Evolutionary conservation across 1,140 invertebrate genomes (phyloP).

Genomic region (Antheraea mylitta): DNA sequence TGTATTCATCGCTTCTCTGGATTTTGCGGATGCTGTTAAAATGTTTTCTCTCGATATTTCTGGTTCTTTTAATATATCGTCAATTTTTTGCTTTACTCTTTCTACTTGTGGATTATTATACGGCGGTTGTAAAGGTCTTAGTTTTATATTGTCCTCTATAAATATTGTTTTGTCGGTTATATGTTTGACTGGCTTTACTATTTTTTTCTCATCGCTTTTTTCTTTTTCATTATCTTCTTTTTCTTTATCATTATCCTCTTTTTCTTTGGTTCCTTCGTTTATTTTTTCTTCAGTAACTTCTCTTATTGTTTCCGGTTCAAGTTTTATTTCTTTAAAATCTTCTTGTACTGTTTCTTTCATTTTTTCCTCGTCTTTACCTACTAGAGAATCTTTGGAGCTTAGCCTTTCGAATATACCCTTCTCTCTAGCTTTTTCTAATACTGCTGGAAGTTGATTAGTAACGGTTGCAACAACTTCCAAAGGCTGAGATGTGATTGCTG

Average conservation of each 20-base stretch:
- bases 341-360: conserved; percentile 25
- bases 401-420: conserved; percentile 71
- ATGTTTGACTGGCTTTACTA: conserved; percentile 49
- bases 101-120: conserved; percentile 73
- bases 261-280: conserved; percentile 4
- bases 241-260: conserved; percentile 42
- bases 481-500: conserved; percentile 76
- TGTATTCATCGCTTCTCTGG: conserved; percentile 41
- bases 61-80: conserved; percentile 69
- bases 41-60: conserved; percentile 71
- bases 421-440: conserved; percentile 75
- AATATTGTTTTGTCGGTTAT: conserved; percentile 40
- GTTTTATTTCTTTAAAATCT: conserved; percentile 18
- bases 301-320: not conserved
- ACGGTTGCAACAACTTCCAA: conserved; percentile 75
- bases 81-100: conserved; percentile 74
- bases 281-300: conserved; percentile 11
- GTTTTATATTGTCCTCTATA: conserved; percentile 61
- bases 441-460: conserved; percentile 71
- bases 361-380: conserved; percentile 52
- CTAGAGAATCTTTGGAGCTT: conserved; percentile 73
- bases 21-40: conserved; percentile 35
- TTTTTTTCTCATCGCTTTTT: conserved; percentile 46
- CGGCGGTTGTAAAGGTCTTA: conserved; percentile 66
- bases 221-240: conserved; percentile 14